These are phyloP conservation scores for human DNA, from an alignment of 2,113 vertebrate species.

Conservation along the genomic window DNA sequence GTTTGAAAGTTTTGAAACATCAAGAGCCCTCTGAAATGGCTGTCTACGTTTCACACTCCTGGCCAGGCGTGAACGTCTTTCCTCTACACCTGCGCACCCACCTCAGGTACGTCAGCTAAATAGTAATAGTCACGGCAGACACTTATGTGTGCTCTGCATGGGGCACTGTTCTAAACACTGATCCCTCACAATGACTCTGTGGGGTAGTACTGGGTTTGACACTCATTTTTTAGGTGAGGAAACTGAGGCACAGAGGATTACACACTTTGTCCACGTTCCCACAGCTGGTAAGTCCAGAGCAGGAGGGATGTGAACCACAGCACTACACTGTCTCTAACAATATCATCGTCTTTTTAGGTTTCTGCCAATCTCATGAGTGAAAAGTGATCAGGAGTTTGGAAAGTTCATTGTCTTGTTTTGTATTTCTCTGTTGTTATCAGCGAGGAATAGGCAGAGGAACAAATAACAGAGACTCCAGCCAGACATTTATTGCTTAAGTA, in stretches of 20 bases:
- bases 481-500: neutral
- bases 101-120: rapidly evolving
- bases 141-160: rapidly evolving
- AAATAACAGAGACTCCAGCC: neutral
- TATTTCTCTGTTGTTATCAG: neutral
- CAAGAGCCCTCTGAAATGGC: neutral
- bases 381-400: neutral
- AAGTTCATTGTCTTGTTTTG: neutral
- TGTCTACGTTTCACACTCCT: neutral
- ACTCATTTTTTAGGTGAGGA: neutral
- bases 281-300: neutral
- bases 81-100: rapidly evolving
- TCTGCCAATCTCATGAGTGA: neutral
- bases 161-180: neutral
- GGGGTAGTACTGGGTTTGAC: neutral
- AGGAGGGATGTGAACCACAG: neutral
- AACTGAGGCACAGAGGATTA: neutral
- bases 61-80: rapidly evolving
- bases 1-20: neutral
- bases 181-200: neutral
- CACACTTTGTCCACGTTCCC: neutral
- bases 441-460: neutral
- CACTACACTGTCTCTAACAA: neutral
- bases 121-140: rapidly evolving
- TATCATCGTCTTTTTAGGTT: neutral